Base-by-base conservation (phyloP, 2,797 vertebrate species). In the Vespertilio murinus region DNA sequence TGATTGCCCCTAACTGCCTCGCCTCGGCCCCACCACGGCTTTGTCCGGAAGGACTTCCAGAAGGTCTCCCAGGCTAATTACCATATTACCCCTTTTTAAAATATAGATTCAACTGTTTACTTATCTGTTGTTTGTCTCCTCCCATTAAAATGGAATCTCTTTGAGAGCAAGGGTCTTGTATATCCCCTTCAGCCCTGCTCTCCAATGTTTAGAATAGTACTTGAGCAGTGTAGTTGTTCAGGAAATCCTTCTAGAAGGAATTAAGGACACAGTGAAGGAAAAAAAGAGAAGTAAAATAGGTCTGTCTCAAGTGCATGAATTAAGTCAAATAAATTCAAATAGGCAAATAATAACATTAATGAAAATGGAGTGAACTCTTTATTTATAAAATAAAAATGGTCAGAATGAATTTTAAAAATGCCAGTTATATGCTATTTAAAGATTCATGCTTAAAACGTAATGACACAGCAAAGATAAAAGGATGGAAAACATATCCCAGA, bases 301-400 rank as follows among this genome's bases (percentile, higher is more conserved):
- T 40, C 59, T 54, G 30, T 90, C 38, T 91, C 38, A 83, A 45
- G 64, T 91, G 12, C 7, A 69, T 86, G 61, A 83, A 70, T 70
- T 74, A 82, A 64, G n/a, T 82, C 70, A 93, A 93, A 77, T 90
- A 93, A 86, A 92, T 70, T 82, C 4, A 90, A 78, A 86, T 40
- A 75, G 20, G 25, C 13, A 61, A 83, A 61, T 56, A 78, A 64
- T 86, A 35, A 42, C 30, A 87, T 59, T 64, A 92, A 64, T 82
- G 23, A 69, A 81, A 80, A 83, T 85, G 6, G 17, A 86, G 30
- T 82, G 47, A 85, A 49, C n/a, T 86, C 61, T 80, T 12, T 8
- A 71, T 71, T 45, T 94, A 88, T 84, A 90, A 91, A 47, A 71
- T 7, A 88, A 61, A 91, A 86, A 61, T 89, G 17, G 22, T 54